A percentile compares a stretch with the other conserved stretches of the same genome.
These are phyloP conservation scores for Platerodrilus igneus DNA, from an alignment of 2,888 invertebrate genomes.

Conservation along the genomic window DNA sequence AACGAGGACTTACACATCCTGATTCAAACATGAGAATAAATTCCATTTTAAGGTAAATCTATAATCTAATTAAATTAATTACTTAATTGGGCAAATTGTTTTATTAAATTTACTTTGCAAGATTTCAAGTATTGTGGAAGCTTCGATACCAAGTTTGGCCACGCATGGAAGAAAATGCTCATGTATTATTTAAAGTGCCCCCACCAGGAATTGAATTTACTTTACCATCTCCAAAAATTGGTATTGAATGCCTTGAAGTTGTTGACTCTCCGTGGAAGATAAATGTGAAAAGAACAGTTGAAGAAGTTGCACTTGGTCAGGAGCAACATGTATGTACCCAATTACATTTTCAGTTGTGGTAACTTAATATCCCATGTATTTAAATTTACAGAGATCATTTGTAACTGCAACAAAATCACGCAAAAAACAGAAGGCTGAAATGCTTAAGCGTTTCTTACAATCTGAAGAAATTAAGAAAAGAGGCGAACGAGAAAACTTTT, in stretches of 20 bases:
- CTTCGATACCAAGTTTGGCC: conserved; percentile 98
- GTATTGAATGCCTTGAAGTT: conserved; percentile 88
- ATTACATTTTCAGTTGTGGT: neutral
- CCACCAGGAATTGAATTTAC: conserved; percentile 99
- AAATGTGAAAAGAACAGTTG: conserved; percentile 95
- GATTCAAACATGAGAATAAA: conserved; percentile 79
- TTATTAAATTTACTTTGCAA: conserved; percentile 6
- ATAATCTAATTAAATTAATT: conserved; percentile 2
- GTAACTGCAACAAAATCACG: conserved; percentile 98
- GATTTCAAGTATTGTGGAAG: conserved; percentile 95
- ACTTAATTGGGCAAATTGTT: too few relatives aligned
- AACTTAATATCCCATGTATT: conserved; percentile 4
- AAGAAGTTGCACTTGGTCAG: conserved; percentile 97
- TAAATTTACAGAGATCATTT: conserved; percentile 67
- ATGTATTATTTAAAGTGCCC: conserved; percentile 93
- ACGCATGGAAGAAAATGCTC: conserved; percentile 97
- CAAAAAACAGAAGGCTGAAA: conserved; percentile 98
- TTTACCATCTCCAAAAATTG: conserved; percentile 96
- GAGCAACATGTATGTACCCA: conserved; percentile 73
- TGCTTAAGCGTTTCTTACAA: conserved; percentile 90
- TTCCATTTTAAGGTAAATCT: conserved; percentile 71
- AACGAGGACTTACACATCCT: conserved; percentile 76
- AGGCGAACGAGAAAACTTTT: conserved; percentile 91
- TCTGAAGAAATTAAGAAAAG: conserved; percentile 94
- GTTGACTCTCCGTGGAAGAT: conserved; percentile 99